phyloP scores from a whole-genome alignment of 2,113 vertebrate genomes.

The Variabilichromis moorii region DNA sequence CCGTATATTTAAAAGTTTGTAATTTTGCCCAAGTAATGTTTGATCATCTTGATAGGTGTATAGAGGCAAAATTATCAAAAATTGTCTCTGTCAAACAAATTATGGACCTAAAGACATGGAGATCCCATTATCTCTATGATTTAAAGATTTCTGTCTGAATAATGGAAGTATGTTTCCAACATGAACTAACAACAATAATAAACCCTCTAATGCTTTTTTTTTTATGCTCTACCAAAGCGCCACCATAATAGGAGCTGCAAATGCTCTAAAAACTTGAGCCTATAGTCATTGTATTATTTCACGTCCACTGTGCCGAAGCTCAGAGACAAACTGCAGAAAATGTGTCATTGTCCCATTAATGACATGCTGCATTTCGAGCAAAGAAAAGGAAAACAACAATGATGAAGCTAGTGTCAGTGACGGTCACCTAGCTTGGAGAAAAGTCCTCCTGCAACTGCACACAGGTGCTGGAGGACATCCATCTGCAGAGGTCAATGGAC shows the following conservation, averaged over 20 bases:
- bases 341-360: neutral
- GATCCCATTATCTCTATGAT: neutral
- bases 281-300: neutral
- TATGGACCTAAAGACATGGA: neutral
- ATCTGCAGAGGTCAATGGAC: neutral
- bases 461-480: neutral
- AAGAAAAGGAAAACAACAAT: neutral
- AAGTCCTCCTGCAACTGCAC: neutral
- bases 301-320: accelerated
- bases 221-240: neutral
- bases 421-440: accelerated
- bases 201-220: neutral
- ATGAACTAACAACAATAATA: neutral
- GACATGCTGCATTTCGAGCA: neutral
- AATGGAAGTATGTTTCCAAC: neutral
- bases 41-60: neutral
- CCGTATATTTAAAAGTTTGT: neutral
- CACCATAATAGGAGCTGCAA: neutral
- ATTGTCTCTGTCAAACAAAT: neutral
- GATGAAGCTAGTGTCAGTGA: neutral
- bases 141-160: neutral
- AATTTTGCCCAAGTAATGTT: neutral
- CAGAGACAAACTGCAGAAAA: neutral
- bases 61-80: neutral
- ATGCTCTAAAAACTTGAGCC: neutral